Evolutionary conservation across 1,140 invertebrate species (phyloP), one percentile per base, ranked within the genome.

Genomic region (Phymorhynchus buccinoides): DNA sequence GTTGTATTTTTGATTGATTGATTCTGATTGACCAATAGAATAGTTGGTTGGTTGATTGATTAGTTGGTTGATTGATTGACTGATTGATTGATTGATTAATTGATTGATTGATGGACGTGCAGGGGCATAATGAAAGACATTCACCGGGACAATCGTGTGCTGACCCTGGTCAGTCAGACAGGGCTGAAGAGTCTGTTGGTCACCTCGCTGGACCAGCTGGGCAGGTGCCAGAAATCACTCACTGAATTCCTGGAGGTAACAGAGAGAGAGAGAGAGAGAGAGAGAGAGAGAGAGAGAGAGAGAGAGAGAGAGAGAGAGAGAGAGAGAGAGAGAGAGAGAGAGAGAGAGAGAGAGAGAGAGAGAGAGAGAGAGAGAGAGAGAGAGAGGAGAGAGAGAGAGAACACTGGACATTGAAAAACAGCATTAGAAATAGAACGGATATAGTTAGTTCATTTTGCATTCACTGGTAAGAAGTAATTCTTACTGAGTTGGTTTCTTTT

Each of bases 201-300:
- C 66, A 96, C 96, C 77, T 95, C 99, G 84, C 95, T 96, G 32
- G 97, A 99, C 88, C 96, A 98, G 92, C 94, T 99, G 18, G 95
- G 96, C 44, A 94, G 97, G 80, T 99, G 98, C 92, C 98, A 99
- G 92, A 96, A 97, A 90, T 98, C 97, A 87, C 94, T 99, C 39
- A 98, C 98, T 92, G 96, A 98, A 89, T 99, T 98, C 93, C 95
- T 99, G 52, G 97, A 98, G 94, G 97, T 97, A 92, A 62, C 14
- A 62, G 56, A 27, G 56, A 62, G 6, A 27, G 12, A 62, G 6
- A 22, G 56, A 27, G 22, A 22, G 56, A 27, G 56, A 22, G 56
- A 27, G 56, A 0, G 56, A 2, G 12, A 27, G 56, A 12, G 56
- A 22, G 6, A 22, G 56, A 12, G 56, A 22, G 56, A 22, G 56